Evolutionary conservation across 1,140 invertebrate genomes (phyloP), one percentile per base, ranked within the genome.

Genomic region (Elymnias hypermnestra): DNA sequence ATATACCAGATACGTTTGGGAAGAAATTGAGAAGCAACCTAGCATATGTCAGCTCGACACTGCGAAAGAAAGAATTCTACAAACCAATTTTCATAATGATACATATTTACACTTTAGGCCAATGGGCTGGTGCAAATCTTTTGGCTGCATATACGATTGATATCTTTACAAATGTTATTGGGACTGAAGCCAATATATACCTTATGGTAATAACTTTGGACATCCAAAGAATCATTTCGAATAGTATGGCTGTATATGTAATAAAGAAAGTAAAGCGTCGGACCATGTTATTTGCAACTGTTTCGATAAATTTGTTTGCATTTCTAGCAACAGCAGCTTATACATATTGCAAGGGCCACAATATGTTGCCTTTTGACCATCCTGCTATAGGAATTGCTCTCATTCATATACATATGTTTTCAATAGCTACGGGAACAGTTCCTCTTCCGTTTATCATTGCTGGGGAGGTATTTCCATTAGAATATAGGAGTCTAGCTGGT

Each of bases 71-170:
- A 18, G 73, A 75, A 18, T 77, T 81, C 45, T 75, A 77, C 21
- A 75, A 68, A 23, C 73, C 73, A 0, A 69, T 81, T 3, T 58
- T 73, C 18, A 51, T 81, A 14, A 81, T 81, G 76, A 47, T 75
- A 9, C 72, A 81, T 31, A 52, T 66, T 13, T 71, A 72, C 22
- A 65, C 65, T 0, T 51, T 81, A 18, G 58, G 61, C 0, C 58
- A 77, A 39, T 77, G 69, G 49, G 50, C 66, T 36, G 75, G 67
- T 2, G 59, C 61, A 4, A 71, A 64, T 7, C 53, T 89, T 0
- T 85, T 94, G 7, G 88, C 89, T 39, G 93, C 92, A 53, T 94
- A 93, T 58, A 89, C 91, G 0, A 89, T 91, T 0, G 72, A 86
- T 4, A 90, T 90, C 43, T 87, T 88, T 65, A 66, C 72, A 10